Base-by-base conservation (phyloP, 2,888 invertebrate genomes). In the Linnaemya vulpina region DNA sequence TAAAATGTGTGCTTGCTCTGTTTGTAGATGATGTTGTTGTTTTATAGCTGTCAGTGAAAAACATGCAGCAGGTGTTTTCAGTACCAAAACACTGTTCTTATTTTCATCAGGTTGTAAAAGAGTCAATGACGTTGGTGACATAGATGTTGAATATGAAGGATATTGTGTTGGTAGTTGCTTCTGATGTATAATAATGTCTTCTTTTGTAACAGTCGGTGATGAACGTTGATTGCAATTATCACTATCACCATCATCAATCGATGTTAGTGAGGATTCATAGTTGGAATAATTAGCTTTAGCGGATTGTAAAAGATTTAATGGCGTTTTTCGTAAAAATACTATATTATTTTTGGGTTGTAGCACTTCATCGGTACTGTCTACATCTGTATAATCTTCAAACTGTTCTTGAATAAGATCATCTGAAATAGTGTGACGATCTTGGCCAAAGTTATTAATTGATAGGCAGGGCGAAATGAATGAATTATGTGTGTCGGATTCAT, bases 61-160 rank as follows among this genome's bases (percentile, higher is more conserved):
- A 49, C 49, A 65, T 20, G 63, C 11, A n/a, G 55, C 11, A 3
- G 76, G 65, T 2, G 76, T 20, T 71, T 82, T 82, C 0, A 65
- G 25, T 4, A 71, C n/a, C 76, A 82, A 58, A 30, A 76, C 76
- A 20, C 58, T 71, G 30, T 82, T 76, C 58, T 71, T 82, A 38
- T 82, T 82, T 51, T 82, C 82, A 65, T 82, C 82, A 3, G 49
- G 49, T 51, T 82, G 76, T 1, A 49, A 65, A 38, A 49, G 65
- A 17, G 65, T 25, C 11, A 65, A 25, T 15, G 46, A 17, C 0
- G 79, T 38, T 38, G 62, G 53, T 38, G 71, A 40, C 22, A 68
- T 22, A 3, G 38, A n/a, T 17, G 63, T 9, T 43, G 58, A 40
- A 63, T 35, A 46, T 70, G 68, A 38, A 17, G 46, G 38, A 55